Evolutionary conservation across 2,888 invertebrate species (phyloP), one percentile per base, ranked within the genome.

Genomic region (Nemotelus nigrinus): DNA sequence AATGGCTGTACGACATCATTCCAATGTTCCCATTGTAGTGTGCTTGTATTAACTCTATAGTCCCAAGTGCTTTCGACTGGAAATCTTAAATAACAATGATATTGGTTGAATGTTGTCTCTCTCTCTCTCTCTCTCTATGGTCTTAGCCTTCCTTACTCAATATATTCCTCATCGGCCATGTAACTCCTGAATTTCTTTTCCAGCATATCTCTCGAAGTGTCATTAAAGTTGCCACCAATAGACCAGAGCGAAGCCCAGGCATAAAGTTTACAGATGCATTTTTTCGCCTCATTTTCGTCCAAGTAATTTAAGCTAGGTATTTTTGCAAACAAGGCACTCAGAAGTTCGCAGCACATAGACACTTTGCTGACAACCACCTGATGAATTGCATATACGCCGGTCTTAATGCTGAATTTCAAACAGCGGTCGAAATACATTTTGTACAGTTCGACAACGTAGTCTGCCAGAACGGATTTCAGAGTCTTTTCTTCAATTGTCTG

Each of bases 341-440:
- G 85, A 2, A 97, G 87, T 71, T 89, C 90, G 82, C 96, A 96
- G 71, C 95, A 87, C 83, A 95, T 92, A 2, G 90, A 88, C 0
- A 93, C 92, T 87, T 97, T 97, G 81, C 95, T 93, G 72, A 96
- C 91, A 77, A 94, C 93, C 47, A 96, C 96, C 90, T 96, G 96
- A 80, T 90, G 88, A 78, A 97, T 95, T 0, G 93, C 91, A 83
- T 90, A 91, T 0, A 87, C 86, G 81, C 96, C 95, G 80, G 92
- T 89, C 81, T 90, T 92, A 72, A 89, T 90, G 1, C 95, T 89
- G 84, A 92, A 92, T 0, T 83, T 82, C 0, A 97, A 86, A 0
- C 94, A 94, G 10, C 88, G 85, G 3, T 92, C 91, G 0, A 96
- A 89, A 85, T 93, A 90, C 57, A 84, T 87, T 4, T 88, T 84